Conservation (phyloP, 92 coral and sea anemone genomes). For the Epizoanthus rinbou region DNA sequence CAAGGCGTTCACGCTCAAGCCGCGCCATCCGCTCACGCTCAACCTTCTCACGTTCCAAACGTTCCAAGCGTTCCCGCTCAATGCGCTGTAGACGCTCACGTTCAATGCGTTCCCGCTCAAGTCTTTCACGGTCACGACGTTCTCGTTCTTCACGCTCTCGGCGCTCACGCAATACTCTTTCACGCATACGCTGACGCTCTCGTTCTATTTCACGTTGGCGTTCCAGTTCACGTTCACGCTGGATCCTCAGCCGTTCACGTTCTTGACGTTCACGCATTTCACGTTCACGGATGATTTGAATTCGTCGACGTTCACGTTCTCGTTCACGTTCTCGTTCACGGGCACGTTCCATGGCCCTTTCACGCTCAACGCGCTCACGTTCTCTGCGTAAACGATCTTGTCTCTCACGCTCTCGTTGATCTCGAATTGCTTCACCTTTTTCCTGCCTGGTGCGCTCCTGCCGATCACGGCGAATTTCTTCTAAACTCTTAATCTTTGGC, state of each 20-base stretch:
- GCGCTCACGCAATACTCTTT: conserved; percentile 83
- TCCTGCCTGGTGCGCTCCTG: conserved; percentile 84
- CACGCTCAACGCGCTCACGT: conserved; percentile 96
- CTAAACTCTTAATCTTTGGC: conserved; percentile 81
- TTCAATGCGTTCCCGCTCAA: conserved; percentile 82
- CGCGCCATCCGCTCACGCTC: conserved; percentile 85
- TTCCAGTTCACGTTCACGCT: conserved; percentile 91
- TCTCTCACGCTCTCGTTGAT: conserved; percentile 91
- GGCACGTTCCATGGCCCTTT: conserved; percentile 82
- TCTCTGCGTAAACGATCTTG: conserved; percentile 89
- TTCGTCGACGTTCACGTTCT: conserved; percentile 93
- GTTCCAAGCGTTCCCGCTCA: conserved; percentile 89
- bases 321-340: conserved; percentile 93
- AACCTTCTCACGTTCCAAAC: conserved; percentile 65
- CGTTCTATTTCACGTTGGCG: conserved; percentile 88
- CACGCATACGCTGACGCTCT: conserved; percentile 78
- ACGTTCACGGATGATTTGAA: conserved; percentile 84
- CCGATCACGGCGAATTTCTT: conserved; percentile 88
- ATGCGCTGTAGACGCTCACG: conserved; percentile 93
- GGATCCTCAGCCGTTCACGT: conserved; percentile 83
- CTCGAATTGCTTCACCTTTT: conserved; percentile 80
- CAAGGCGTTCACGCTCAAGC: conserved; percentile 88
- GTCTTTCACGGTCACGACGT: conserved; percentile 89
- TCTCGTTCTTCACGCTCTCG: conserved; percentile 94
- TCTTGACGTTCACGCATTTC: conserved; percentile 93